Conservation (phyloP, 2,797 vertebrate species). For the Peromyscus nudipes region DNA sequence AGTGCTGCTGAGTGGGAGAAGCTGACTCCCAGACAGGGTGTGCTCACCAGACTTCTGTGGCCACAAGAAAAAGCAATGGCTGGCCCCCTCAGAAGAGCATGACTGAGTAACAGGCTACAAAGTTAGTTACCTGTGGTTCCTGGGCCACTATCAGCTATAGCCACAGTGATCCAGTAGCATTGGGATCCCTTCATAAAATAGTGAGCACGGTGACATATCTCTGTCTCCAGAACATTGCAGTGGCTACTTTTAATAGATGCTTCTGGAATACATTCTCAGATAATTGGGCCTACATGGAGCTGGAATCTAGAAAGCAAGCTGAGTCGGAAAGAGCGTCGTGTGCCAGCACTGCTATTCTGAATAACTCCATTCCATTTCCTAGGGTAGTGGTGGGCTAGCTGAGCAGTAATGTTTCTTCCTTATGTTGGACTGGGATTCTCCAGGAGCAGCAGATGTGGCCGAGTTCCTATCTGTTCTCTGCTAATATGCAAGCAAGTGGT, state of each 20-base stretch:
- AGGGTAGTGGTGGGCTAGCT: not conserved
- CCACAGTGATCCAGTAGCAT: not conserved
- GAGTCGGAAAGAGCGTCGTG: not conserved
- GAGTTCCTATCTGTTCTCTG: not conserved
- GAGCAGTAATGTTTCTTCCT: not conserved
- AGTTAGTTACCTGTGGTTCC: not conserved
- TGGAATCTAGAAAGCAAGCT: slow-evolving; percentile 28
- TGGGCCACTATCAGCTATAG: not conserved
- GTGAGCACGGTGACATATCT: not conserved
- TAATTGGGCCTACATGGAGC: not conserved
- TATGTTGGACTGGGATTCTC: not conserved
- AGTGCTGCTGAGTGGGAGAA: not conserved
- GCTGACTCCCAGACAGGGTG: not conserved
- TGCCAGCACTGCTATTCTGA: not conserved
- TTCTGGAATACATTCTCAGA: slow-evolving; percentile 41
- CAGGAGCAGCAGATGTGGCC: not conserved
- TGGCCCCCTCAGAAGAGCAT: not conserved
- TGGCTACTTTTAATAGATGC: not conserved
- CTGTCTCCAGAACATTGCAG: not conserved
- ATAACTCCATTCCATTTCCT: not conserved
- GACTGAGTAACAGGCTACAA: not conserved
- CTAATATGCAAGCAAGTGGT: not conserved
- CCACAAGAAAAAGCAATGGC: not conserved
- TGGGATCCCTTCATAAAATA: not conserved
- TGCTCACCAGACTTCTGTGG: not conserved